Percentiles rank a stretch among this genome's conserved stretches.
These are phyloP conservation scores for Seira musarum DNA, from an alignment of 2,888 invertebrate species.

Conservation along the genomic window DNA sequence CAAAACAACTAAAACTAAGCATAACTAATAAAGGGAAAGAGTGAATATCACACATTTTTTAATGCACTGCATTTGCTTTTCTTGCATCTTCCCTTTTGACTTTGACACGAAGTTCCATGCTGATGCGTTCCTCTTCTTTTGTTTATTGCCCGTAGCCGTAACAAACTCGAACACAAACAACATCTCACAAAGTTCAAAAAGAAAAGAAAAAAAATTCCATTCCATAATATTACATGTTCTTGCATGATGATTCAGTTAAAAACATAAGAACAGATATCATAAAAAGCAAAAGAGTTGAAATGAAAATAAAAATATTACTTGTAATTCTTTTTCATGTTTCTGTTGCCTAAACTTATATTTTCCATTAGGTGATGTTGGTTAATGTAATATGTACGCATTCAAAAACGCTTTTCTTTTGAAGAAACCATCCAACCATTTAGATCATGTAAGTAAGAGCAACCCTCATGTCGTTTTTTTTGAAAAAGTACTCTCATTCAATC, in stretches of 20 bases:
- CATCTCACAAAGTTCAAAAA: too few species aligned
- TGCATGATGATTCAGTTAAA: neutral
- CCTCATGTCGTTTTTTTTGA: neutral
- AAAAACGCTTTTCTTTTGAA: slow-evolving; percentile 5
- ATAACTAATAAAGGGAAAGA: slow-evolving; percentile 9
- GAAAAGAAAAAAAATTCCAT: too few species aligned
- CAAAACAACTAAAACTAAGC: neutral
- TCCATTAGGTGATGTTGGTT: slow-evolving; percentile 4
- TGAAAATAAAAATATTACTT: neutral
- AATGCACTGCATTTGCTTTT: neutral
- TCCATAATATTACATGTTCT: slow-evolving; percentile 4
- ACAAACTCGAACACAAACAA: too few species aligned
- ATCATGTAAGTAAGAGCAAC: neutral
- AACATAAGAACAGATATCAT: neutral
- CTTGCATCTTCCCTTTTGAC: neutral
- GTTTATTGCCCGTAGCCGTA: neutral
- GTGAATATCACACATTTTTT: slow-evolving; percentile 3
- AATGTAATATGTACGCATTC: too few species aligned
- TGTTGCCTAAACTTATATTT: neutral
- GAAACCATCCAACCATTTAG: slow-evolving; percentile 12
- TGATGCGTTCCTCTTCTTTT: slow-evolving; percentile 7
- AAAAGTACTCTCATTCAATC: slow-evolving; percentile 8
- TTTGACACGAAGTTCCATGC: slow-evolving; percentile 6
- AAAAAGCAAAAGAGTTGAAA: neutral
- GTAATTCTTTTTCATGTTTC: slow-evolving; percentile 15